phyloP scores from a whole-genome alignment of 1,140 invertebrate genomes.

The Himalopsyche phryganea region DNA sequence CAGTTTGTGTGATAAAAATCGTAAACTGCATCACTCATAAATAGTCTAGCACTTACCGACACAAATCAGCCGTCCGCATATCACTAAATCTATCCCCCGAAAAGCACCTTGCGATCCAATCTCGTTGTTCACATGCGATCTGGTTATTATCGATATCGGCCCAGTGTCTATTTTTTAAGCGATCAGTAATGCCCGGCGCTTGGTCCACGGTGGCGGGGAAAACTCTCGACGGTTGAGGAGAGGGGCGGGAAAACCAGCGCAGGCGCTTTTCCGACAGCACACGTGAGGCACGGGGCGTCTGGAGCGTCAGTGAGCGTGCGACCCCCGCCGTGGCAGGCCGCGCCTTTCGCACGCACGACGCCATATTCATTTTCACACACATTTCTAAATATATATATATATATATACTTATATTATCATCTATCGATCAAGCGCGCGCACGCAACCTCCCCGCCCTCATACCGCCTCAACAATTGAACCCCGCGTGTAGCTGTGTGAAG shows the following conservation, averaged over 20 bases:
- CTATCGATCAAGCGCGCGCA: constrained; percentile 1
- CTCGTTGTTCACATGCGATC: too few relatives aligned
- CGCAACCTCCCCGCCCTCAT: not conserved
- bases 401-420: not conserved
- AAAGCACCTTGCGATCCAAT: too few relatives aligned
- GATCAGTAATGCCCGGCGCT: too few relatives aligned
- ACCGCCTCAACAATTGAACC: constrained; percentile 7
- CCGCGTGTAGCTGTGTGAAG: not conserved
- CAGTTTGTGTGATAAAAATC: too few relatives aligned
- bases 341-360: constrained; percentile 14
- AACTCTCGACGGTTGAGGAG: not conserved
- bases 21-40: too few relatives aligned
- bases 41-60: too few relatives aligned
- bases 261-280: constrained; percentile 14
- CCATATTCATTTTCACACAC: constrained; percentile 6
- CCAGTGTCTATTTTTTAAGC: too few relatives aligned
- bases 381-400: too few relatives aligned
- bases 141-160: too few relatives aligned
- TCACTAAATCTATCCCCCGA: too few relatives aligned
- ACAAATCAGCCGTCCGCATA: too few relatives aligned
- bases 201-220: not conserved
- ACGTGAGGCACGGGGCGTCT: constrained; percentile 10
- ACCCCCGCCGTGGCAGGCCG: constrained; percentile 28
- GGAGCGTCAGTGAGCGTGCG: constrained; percentile 31
- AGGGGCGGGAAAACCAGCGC: constrained; percentile 5